Base-by-base conservation (phyloP, 53 echinoderm and acorn worm genomes). In the Apostichopus leukothele region DNA sequence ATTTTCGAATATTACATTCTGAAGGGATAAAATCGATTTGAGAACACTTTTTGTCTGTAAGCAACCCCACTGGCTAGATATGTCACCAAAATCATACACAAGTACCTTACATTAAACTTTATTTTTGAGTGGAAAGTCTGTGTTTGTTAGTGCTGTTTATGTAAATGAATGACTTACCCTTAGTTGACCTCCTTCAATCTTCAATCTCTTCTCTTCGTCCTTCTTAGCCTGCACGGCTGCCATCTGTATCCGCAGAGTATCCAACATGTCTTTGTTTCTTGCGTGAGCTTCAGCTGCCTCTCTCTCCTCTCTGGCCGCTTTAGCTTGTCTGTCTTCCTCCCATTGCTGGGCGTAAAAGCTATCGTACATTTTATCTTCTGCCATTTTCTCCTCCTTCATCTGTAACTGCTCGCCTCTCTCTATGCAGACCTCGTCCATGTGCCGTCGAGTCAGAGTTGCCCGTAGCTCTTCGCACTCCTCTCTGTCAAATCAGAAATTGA, bases 351-450 rank as follows among this genome's bases (percentile, higher is more conserved):
- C 99, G 57, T 99, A 99, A 93, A 99, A 93, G 52, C 86, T 75
- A 75, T 99, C 94, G 7, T 93, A 76, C 1, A 51, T 92, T 75
- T 89, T 87, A 83, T 93, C 76, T 54, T 99, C 90, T 75, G 89
- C 89, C 8, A 93, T 90, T 86, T 93, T 91, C 26, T 92, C 88
- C 9, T 86, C 92, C 89, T 99, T 99, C 89, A 95, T 99, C 53
- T 89, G 89, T 16, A 99, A 94, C 90, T 99, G 99, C 26, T 94
- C 91, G 51, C 91, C 83, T 3, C 98, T 85, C 73, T 99, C 99
- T 87, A 96, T 90, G 92, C 99, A 96, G 13, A 96, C 99, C 67
- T 99, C 99, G 84, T 99, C 99, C 96, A 94, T 95, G 92, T 99
- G 96, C 50, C 99, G 91, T 10, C 99, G 89, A 6, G 99, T 92